Percentiles rank a stretch among this genome's conserved stretches.
These are phyloP conservation scores for Semibalanus balanoides DNA, from an alignment of 1,140 invertebrate species.

Conservation along the genomic window DNA sequence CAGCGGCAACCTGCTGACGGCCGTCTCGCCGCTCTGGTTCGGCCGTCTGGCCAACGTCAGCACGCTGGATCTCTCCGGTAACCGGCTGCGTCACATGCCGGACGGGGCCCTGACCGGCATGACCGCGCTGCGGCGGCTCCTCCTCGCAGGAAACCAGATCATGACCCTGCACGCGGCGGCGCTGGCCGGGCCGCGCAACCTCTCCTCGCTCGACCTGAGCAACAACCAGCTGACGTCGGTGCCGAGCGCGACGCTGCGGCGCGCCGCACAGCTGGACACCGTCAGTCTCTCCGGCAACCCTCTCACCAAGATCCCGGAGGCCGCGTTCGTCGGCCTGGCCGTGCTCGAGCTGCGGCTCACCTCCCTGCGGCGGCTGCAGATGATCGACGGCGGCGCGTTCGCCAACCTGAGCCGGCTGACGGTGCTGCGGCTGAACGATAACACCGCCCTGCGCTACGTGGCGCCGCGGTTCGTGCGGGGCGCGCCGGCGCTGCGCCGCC, in stretches of 20 bases:
- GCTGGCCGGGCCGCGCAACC: conserved; percentile 35
- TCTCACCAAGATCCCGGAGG: conserved; percentile 36
- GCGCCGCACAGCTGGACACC: conserved; percentile 33
- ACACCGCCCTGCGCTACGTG: conserved; percentile 55
- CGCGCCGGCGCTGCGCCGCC: not conserved
- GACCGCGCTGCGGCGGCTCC: conserved; percentile 33
- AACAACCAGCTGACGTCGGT: conserved; percentile 41
- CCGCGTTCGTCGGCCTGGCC: conserved; percentile 37
- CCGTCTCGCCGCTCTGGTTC: conserved; percentile 40
- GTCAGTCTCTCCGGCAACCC: conserved; percentile 45
- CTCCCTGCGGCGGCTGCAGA: conserved; percentile 42
- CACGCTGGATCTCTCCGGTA: conserved; percentile 12
- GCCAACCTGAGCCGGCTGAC: conserved; percentile 31
- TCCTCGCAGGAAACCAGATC: conserved; percentile 43
- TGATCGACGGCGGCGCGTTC: conserved; percentile 37
- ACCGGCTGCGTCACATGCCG: conserved; percentile 14
- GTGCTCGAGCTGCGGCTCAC: conserved; percentile 43
- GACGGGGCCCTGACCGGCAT: conserved; percentile 12
- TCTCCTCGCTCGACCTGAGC: conserved; percentile 42
- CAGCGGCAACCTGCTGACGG: conserved; percentile 42
- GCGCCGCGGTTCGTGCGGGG: conserved; percentile 44
- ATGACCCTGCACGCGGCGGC: conserved; percentile 28
- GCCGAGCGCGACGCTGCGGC: conserved; percentile 34
- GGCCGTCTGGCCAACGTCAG: conserved; percentile 30
- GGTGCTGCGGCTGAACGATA: conserved; percentile 55